Base-by-base conservation (phyloP, 2,888 invertebrate species). In the Ephialtes manifestator region DNA sequence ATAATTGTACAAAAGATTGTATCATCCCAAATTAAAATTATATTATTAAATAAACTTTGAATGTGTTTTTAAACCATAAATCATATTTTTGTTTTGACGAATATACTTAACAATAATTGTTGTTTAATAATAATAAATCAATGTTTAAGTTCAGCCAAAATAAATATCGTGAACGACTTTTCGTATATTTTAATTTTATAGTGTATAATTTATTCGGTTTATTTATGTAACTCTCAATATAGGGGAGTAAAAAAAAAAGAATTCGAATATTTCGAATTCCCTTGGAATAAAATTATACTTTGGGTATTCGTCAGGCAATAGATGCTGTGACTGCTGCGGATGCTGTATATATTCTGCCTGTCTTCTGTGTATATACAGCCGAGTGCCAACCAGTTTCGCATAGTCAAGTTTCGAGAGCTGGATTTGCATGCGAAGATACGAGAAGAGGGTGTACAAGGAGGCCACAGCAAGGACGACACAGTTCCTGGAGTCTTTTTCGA, bases 291-390 rank as follows among this genome's bases (percentile, higher is more conserved):
- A 60, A 63, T 63, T 63, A 63, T n/a, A 39, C 15, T 63, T 63
- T 18, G 10, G 39, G 39, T 39, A 63, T 39, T 63, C 63, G 63
- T 63, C 63, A 60, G 35, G 31, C 60, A n/a, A 60, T 31, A 31
- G 60, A 60, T 28, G 51, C 28, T 68, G 65, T 53, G 53, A 76
- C 76, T 60, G 31, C 68, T 58, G 20, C 15, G n/a, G 13, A 15
- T 51, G 51, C 63, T 51, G 39, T 35, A 39, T 63, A 18, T 63
- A 39, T 18, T 39, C 35, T 63, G 18, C 10, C 35, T n/a, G 63
- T 63, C 31, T 31, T 31, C 31, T 31, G 60, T 60, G 60, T 63
- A 39, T 35, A 39, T 63, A 39, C n/a, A 35, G 20, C 39, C 8
- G 63, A 63, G n/a, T 35, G 39, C 35, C 35, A 63, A 35, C 63